Evolutionary conservation across 2,797 vertebrate genomes (phyloP).

Genomic region (Sarcophilus harrisii): DNA sequence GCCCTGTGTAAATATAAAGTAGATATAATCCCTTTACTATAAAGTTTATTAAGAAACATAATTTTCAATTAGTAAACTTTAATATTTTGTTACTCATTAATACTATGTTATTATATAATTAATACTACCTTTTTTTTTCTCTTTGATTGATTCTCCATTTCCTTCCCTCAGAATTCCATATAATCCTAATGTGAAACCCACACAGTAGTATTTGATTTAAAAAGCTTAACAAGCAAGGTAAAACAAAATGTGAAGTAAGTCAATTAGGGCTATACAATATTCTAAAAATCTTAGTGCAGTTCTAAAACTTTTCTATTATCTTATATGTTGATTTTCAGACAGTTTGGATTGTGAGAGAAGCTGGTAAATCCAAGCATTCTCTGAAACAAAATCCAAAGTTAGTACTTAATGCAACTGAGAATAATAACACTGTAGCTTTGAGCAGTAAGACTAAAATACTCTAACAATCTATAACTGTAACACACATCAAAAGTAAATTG

Average conservation of each 20-base stretch:
- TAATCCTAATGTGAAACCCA: slow-evolving; percentile 18
- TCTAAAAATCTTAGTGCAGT: no score
- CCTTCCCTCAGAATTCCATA: not conserved
- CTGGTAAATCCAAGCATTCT: slow-evolving; percentile 53
- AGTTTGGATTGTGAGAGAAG: slow-evolving; percentile 59
- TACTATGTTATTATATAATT: no score
- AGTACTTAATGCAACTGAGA: not conserved
- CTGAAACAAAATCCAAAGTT: slow-evolving; percentile 49
- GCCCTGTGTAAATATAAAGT: not conserved
- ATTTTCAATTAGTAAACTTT: no score
- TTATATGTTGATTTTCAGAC: not conserved
- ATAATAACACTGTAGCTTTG: not conserved
- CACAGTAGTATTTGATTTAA: slow-evolving; percentile 2
- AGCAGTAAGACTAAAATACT: no score
- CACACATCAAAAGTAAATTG: slow-evolving; percentile 15
- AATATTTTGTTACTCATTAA: no score
- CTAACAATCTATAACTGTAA: not conserved
- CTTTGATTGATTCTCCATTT: not conserved
- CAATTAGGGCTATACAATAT: no score
- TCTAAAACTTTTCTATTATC: no score
- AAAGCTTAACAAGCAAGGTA: slow-evolving; percentile 2
- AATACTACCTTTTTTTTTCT: no score
- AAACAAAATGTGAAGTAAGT: not conserved
- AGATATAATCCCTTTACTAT: no score
- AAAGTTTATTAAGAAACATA: no score